Base-by-base conservation (phyloP, 2,113 vertebrate genomes). In the Globicephala melas region DNA sequence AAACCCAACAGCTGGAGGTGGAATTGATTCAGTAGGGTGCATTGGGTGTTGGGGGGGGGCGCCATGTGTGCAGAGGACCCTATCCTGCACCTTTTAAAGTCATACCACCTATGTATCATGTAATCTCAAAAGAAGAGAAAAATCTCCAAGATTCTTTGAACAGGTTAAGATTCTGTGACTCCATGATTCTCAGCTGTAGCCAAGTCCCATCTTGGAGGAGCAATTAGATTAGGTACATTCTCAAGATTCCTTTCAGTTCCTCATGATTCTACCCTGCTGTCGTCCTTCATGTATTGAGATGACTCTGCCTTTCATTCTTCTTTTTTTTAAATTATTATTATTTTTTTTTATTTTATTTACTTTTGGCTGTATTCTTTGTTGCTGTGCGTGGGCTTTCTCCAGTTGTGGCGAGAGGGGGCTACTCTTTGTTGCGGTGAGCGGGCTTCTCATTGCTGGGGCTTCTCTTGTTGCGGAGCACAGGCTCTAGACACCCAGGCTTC, bases 101-200 rank as follows among this genome's bases (percentile, higher is more conserved):
- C 73, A 93, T 53, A 83, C 14, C 38, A 65, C 65, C 11, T 28
- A 77, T 12, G 44, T 67, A 93, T 89, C 65, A 50, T 1, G 15
- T 41, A 36, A 47, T 94, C 70, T 94, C 41, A 80, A 88, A 90
- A 70, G 31, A 67, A 86, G 11, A 94, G 58, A 90, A 97, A 97
- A 90, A 33, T 90, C 36, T 87, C 17, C 18, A 87, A 95, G 26
- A 33, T 82, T 67, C 68, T 96, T 77, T 50, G 18, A 94, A 47
- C 1, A 68, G 47, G 11, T 55, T 84, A 74, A 92, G 28, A 95
- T 55, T 94, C 36, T 77, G 8, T 86, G 44, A 91, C 55, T 33
- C 9, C 91, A 1, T 91, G 67, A 92, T 92, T 95, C 21, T 73
- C 63, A 62, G n/a, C 41, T 79, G 8, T 77, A 89, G 26, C 25